Conservation (phyloP, 2,113 vertebrate genomes). For the Deroptyus accipitrinus region DNA sequence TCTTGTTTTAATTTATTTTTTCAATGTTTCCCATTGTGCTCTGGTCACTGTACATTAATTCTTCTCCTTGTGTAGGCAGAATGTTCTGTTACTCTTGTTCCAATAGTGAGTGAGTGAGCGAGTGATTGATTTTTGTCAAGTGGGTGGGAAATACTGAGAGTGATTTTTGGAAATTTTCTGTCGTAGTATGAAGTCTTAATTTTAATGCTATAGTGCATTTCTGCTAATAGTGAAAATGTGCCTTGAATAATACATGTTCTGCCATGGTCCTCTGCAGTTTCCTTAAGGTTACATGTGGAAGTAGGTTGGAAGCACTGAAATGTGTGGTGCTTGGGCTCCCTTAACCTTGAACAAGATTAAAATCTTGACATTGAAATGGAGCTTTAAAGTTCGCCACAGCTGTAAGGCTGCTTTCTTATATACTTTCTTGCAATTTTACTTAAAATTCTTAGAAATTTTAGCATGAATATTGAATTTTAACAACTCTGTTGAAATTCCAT, state of each 20-base stretch:
- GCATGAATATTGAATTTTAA: not conserved
- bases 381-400: not conserved
- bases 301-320: not conserved
- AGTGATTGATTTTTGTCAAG: not conserved
- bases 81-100: not conserved
- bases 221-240: not conserved
- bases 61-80: not conserved
- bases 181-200: not conserved
- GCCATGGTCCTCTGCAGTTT: not conserved
- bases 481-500: not conserved
- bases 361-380: not conserved
- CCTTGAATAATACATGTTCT: not conserved
- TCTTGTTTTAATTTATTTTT: not conserved
- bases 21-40: not conserved
- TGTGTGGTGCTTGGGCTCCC: not conserved
- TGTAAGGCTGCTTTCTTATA: not conserved
- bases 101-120: not conserved
- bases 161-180: not conserved
- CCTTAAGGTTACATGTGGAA: not conserved
- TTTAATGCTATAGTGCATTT: not conserved
- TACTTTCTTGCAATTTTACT: not conserved
- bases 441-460: not conserved
- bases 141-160: not conserved
- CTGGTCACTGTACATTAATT: not conserved
- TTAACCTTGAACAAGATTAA: not conserved